Evolutionary conservation across 2,113 vertebrate genomes (phyloP).

Genomic region (Astur gentilis): DNA sequence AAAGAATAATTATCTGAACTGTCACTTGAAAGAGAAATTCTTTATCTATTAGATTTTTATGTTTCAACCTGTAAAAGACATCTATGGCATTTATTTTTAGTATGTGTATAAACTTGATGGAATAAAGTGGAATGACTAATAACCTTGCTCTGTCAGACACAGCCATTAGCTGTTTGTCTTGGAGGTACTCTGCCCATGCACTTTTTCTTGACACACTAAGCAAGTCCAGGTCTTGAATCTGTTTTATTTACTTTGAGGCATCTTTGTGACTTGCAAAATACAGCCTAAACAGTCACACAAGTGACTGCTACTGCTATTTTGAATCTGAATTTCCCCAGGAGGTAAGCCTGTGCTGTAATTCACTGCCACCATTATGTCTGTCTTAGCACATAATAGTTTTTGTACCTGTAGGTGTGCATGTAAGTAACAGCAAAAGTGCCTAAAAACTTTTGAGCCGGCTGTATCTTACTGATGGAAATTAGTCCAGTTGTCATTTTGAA

Average conservation of each 20-base stretch:
- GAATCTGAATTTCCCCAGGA: background rate
- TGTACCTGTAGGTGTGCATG: accelerated
- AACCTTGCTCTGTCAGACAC: background rate
- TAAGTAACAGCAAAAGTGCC: background rate
- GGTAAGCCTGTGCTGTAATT: background rate
- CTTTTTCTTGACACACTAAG: background rate
- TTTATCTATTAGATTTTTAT: background rate
- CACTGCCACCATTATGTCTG: accelerated
- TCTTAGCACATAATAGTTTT: accelerated
- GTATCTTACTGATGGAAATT: background rate
- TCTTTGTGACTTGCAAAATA: background rate
- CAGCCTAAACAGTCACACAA: background rate
- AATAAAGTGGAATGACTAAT: background rate
- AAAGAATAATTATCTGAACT: slow-evolving; percentile 20
- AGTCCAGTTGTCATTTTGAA: accelerated
- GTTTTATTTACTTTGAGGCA: background rate
- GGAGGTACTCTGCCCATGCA: background rate
- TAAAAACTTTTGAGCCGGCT: background rate
- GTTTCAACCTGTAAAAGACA: background rate
- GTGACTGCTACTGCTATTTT: background rate
- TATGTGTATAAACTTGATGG: background rate
- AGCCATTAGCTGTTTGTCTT: background rate
- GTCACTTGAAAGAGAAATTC: background rate
- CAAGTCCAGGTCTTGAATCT: background rate
- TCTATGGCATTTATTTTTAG: background rate